phyloP scores from a whole-genome alignment of 2,113 vertebrate genomes.

The Chloebia gouldiae region DNA sequence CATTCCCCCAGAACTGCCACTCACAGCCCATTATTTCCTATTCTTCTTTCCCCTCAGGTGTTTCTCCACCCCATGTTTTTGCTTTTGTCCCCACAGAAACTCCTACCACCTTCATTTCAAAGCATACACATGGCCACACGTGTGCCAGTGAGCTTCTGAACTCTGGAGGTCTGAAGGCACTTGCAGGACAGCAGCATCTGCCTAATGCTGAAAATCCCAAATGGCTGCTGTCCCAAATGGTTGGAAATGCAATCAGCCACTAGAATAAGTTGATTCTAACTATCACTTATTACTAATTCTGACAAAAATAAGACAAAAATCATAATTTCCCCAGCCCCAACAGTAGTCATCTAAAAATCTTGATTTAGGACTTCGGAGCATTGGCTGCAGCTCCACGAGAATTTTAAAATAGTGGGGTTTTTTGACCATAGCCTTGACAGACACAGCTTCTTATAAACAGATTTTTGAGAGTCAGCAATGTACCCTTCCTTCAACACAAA shows the following conservation, averaged over 20 bases:
- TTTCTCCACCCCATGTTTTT: background rate
- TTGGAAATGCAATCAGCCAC: background rate
- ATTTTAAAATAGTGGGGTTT: background rate
- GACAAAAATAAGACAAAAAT: background rate
- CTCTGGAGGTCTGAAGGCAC: background rate
- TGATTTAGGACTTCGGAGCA: background rate
- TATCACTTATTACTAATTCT: background rate
- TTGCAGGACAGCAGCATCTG: background rate
- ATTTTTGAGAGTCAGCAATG: background rate
- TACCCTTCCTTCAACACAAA: background rate
- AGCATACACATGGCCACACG: accelerated
- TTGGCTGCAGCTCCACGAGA: accelerated
- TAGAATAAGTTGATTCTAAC: background rate
- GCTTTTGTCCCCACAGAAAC: background rate
- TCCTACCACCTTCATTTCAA: background rate
- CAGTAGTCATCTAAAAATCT: background rate
- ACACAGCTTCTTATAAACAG: background rate
- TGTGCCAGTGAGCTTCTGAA: background rate
- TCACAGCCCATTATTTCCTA: background rate
- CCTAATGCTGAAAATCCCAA: background rate
- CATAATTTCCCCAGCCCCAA: background rate
- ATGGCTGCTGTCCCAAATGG: background rate
- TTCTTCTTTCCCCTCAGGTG: background rate
- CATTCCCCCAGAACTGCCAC: background rate
- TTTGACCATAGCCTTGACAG: background rate